Percentiles rank a stretch among this genome's conserved stretches.
phyloP scores from a whole-genome alignment of 2,888 invertebrate species.

The Pammene fasciana region DNA sequence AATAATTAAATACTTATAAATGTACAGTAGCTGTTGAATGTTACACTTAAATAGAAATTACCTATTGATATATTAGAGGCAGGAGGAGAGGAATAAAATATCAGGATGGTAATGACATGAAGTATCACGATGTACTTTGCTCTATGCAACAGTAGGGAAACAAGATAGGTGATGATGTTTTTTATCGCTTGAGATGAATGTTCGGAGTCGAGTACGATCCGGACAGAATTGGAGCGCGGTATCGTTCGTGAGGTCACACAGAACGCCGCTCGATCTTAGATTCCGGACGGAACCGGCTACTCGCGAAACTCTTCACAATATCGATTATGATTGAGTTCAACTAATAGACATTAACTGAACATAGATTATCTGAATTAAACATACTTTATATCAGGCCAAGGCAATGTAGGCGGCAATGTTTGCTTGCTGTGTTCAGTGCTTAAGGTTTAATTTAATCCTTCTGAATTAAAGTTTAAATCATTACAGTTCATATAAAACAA shows the following conservation, averaged over 20 bases:
- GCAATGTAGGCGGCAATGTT: background rate
- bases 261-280: constrained; percentile 34
- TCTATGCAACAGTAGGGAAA: constrained; percentile 10
- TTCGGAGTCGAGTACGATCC: constrained; percentile 53
- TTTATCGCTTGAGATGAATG: constrained; percentile 37
- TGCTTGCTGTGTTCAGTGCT: no score
- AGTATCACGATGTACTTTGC: background rate
- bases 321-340: background rate
- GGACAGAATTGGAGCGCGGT: constrained; percentile 59
- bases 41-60: no score
- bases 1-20: no score
- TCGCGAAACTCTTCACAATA: background rate
- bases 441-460: no score
- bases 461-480: no score
- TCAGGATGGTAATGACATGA: background rate
- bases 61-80: no score
- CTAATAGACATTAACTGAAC: constrained; percentile 2
- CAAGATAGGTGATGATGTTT: constrained; percentile 21
- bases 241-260: constrained; percentile 51
- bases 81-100: no score
- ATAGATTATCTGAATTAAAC: constrained; percentile 3
- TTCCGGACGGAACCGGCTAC: constrained; percentile 25
- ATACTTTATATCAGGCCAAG: background rate
- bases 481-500: no score
- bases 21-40: no score